phyloP scores from a whole-genome alignment of 2,797 vertebrate genomes.

The Dallia pectoralis region DNA sequence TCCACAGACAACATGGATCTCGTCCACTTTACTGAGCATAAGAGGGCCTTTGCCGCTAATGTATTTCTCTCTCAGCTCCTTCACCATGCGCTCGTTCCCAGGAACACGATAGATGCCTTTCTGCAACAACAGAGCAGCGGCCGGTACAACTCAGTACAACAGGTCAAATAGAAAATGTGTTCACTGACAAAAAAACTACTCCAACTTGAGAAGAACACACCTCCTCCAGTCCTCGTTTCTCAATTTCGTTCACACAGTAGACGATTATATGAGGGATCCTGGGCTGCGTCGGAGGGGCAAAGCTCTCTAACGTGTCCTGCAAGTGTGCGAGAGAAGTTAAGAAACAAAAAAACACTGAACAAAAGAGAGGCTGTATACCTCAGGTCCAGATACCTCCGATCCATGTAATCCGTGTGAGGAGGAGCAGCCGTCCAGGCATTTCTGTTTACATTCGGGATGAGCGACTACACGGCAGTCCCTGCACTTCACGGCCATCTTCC shows the following conservation, averaged over 20 bases:
- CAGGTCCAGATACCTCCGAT: constrained; percentile 35
- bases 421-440: constrained; percentile 56
- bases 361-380: not conserved
- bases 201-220: constrained; percentile 41
- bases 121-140: constrained; percentile 54
- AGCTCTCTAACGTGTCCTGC: constrained; percentile 71
- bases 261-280: constrained; percentile 68
- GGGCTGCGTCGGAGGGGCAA: constrained; percentile 49
- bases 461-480: constrained; percentile 74
- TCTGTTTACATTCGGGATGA: constrained; percentile 77
- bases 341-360: not conserved
- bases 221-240: constrained; percentile 71
- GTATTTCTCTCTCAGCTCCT: constrained; percentile 76
- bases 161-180: not conserved
- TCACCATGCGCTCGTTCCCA: constrained; percentile 76
- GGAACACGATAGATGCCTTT: constrained; percentile 83
- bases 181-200: not conserved
- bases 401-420: constrained; percentile 19
- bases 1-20: constrained; percentile 83
- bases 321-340: not conserved
- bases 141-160: not conserved
- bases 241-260: constrained; percentile 77
- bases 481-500: constrained; percentile 80
- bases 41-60: constrained; percentile 56
- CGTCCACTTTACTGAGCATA: constrained; percentile 69